phyloP scores from a whole-genome alignment of 64 coral and sea anemone species.

The Trachythela sp. region DNA sequence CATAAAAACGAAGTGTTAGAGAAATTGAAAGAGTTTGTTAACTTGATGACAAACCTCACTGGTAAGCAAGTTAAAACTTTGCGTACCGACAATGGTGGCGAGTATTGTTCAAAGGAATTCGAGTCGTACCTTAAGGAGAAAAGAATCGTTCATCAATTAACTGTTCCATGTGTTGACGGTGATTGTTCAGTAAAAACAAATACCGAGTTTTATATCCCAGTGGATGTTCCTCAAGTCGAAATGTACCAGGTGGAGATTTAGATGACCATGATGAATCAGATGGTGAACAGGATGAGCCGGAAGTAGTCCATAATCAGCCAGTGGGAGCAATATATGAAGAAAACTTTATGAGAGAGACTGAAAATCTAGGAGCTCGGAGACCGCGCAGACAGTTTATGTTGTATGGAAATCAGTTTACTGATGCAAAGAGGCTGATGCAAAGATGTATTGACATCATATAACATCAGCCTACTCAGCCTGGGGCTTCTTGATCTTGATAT shows the following conservation, averaged over 20 bases:
- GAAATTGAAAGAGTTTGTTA: not conserved
- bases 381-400: not conserved
- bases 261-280: no score
- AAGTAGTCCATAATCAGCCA: not conserved
- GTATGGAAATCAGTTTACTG: no score
- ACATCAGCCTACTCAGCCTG: no score
- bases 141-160: not conserved
- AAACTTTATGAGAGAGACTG: not conserved
- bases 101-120: no score
- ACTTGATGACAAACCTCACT: not conserved
- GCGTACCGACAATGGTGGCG: not conserved
- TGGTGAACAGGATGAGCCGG: not conserved
- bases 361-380: not conserved
- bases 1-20: not conserved
- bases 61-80: not conserved
- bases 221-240: not conserved
- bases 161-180: not conserved
- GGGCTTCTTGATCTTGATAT: no score
- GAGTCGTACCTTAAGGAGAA: not conserved
- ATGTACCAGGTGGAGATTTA: not conserved
- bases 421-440: no score
- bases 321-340: not conserved
- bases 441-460: no score
- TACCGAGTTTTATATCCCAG: not conserved
- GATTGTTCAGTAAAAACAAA: not conserved